Base-by-base conservation (phyloP, 2,888 invertebrate genomes). In the Sisyra nigra region DNA sequence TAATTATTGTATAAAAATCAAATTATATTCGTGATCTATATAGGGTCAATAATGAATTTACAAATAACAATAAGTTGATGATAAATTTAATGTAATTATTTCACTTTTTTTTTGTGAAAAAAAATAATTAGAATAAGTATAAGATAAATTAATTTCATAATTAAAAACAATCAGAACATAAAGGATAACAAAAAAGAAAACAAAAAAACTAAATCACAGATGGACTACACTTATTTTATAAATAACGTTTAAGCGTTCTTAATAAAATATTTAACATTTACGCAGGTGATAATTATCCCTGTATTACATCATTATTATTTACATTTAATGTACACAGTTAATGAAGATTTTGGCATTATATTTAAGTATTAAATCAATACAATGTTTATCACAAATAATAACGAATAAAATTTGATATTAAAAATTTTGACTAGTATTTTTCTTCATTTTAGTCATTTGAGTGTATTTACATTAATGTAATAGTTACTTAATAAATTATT, bases 261-360 rank as follows among this genome's bases (percentile, higher is more conserved):
- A 43, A 15, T 43, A 43, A 43, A 43, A 43, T 43, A 43, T 32
- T 43, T 34, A 29, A 43, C 43, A 43, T 43, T 43, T 43, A 43
- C 31, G 38, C 24, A 43, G 43, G 35, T 31, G 19, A 30, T 32
- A 37, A 30, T 29, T 34, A 15, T 43, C 24, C 19, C 31, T 42
- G 42, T 42, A 42, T 42, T 40, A 42, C 34, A 42, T 42, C 18
- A 24, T 35, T 34, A 10, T 17, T 24, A 29, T 42, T 15, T 35
- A 18, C 18, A 35, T 42, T 42, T 29, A 30, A 31, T 30, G 30
- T 31, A 40, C 40, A 31, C 15, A 17, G 13, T 30, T 30, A 9
- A 30, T 35, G 33, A 43, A 17, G 43, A 43, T 30, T 33, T 43
- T 43, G 43, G 43, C 43, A 43, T 43, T 38, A 37, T n/a, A n/a